Evolutionary conservation across 1,140 invertebrate genomes (phyloP).

Genomic region (Pseudomyrmex sp.): DNA sequence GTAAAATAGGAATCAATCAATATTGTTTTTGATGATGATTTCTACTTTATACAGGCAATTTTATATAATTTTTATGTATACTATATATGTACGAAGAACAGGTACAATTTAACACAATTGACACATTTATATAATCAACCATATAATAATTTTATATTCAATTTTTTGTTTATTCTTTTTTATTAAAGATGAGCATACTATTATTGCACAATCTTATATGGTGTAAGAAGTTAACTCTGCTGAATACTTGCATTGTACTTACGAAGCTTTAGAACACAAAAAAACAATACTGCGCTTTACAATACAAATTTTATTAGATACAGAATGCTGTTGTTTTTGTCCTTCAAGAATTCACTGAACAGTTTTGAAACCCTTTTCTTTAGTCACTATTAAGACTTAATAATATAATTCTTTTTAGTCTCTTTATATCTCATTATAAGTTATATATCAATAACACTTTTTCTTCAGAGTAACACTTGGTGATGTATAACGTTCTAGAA

Average conservation of each 20-base stretch:
- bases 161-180: constrained; percentile 8
- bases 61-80: constrained; percentile 33
- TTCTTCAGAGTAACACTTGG: no score
- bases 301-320: no score
- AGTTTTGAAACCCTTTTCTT: no score
- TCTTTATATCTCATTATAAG: no score
- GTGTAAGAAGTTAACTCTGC: not conserved
- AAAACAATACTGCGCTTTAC: constrained; percentile 9
- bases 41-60: not conserved
- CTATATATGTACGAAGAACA: constrained; percentile 22
- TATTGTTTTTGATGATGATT: no score
- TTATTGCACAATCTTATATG: not conserved
- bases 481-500: no score
- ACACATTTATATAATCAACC: not conserved
- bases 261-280: constrained; percentile 33
- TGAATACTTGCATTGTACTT: constrained; percentile 19
- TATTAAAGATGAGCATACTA: not conserved
- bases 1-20: no score
- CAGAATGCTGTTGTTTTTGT: no score
- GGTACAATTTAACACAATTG: constrained; percentile 13
- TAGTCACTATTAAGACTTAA: no score
- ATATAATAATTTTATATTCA: constrained; percentile 20
- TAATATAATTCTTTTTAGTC: no score
- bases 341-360: no score
- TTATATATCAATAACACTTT: no score